Evolutionary conservation across 2,888 invertebrate species (phyloP).

Genomic region (Drosophila merina): DNA sequence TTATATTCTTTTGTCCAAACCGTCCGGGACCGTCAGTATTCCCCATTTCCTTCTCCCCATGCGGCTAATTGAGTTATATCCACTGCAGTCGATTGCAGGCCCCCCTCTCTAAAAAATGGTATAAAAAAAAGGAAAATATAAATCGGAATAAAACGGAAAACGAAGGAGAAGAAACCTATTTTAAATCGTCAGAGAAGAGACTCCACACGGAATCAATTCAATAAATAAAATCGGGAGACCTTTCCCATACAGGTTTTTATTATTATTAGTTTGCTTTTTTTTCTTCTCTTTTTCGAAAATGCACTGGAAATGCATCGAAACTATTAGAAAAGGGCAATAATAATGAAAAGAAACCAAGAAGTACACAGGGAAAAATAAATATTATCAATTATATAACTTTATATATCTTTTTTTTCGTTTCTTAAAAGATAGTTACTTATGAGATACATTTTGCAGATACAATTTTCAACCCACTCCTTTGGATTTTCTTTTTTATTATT

Average conservation of each 20-base stretch:
- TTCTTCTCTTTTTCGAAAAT: conserved; percentile 23
- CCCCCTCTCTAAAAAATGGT: neutral
- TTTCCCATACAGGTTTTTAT: conserved; percentile 60
- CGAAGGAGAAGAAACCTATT: conserved; percentile 30
- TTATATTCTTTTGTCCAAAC: conserved; percentile 34
- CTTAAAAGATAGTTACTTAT: neutral
- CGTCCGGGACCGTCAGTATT: conserved; percentile 10
- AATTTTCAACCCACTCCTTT: conserved; percentile 23
- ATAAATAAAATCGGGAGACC: conserved; percentile 53
- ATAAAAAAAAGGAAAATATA: neutral
- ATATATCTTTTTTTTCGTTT: too few species aligned
- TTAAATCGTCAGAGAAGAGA: conserved; percentile 31
- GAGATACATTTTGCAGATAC: conserved; percentile 3
- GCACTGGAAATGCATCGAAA: conserved; percentile 41
- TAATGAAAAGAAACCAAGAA: conserved; percentile 44
- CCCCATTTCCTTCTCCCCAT: conserved; percentile 29
- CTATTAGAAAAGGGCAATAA: conserved; percentile 69
- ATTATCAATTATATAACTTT: neutral
- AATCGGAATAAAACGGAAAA: neutral
- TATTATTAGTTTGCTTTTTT: conserved; percentile 10
- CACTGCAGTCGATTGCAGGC: conserved; percentile 38
- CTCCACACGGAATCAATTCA: conserved; percentile 66
- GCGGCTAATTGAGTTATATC: conserved; percentile 73
- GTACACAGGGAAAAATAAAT: neutral
- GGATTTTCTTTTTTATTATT: conserved; percentile 9